These are phyloP conservation scores for Amitus sp. DNA, from an alignment of 2,888 invertebrate species.

Conservation along the genomic window DNA sequence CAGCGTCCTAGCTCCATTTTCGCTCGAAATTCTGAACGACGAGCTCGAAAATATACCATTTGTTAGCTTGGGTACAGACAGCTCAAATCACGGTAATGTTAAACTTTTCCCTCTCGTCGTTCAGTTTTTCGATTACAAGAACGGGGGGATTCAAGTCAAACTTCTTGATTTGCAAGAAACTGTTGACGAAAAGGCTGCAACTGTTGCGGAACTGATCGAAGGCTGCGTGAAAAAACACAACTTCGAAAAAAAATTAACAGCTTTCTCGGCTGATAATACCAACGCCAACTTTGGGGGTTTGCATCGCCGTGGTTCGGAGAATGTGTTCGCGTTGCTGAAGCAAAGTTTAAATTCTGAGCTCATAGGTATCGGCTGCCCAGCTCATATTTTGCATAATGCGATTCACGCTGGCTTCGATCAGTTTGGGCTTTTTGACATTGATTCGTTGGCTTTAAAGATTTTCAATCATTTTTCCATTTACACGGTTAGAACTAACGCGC, in stretches of 20 bases:
- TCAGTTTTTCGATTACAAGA: conserved; percentile 43
- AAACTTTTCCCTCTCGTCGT: conserved; percentile 48
- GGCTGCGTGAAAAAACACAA: conserved; percentile 22
- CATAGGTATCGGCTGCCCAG: conserved; percentile 45
- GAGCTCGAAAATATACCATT: conserved; percentile 38
- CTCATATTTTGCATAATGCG: conserved; percentile 45
- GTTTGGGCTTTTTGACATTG: conserved; percentile 39
- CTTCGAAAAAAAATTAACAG: conserved; percentile 41
- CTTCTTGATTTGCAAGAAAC: conserved; percentile 37
- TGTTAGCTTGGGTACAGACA: conserved; percentile 43
- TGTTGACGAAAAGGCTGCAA: conserved; percentile 45
- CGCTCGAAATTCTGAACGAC: conserved; percentile 27
- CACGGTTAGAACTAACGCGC: conserved; percentile 37
- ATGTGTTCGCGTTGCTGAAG: conserved; percentile 44
- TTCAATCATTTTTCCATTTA: conserved; percentile 42
- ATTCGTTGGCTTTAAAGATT: conserved; percentile 38
- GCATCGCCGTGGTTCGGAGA: conserved; percentile 32
- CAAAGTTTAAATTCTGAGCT: conserved; percentile 34
- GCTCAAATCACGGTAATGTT: conserved; percentile 44
- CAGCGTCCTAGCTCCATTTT: conserved; percentile 27
- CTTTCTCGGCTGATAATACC: conserved; percentile 50
- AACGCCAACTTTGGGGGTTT: conserved; percentile 50
- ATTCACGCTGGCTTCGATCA: conserved; percentile 40
- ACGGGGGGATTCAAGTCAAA: conserved; percentile 44
- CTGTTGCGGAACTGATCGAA: conserved; percentile 42